Base-by-base conservation (phyloP, 2,888 invertebrate genomes). In the Cordylochernes scorpioides region DNA sequence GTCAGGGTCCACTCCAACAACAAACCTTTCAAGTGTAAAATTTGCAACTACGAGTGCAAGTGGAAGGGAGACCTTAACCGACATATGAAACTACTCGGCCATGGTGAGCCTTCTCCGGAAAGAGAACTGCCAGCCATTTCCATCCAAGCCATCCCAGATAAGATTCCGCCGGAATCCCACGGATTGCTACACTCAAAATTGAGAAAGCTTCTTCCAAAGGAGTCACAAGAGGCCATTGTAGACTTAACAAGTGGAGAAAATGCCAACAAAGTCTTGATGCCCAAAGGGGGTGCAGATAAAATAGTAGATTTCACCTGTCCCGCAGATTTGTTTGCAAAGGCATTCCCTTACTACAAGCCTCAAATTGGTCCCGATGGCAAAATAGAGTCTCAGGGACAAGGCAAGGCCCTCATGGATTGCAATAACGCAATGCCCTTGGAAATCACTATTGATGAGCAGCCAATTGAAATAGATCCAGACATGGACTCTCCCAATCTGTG, bases 11-110 rank as follows among this genome's bases (percentile, higher is more conserved):
- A 41, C 17, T 36, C 41, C 8, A 33, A 34, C 14, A 39, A 41
- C 17, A 35, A 38, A 18, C 41, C 41, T 5, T 42, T 41, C 24
- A 30, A 34, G 14, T 42, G 42, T 27, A 32, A 31, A 10, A 36
- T 32, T 25, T 42, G 42, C 28, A 36, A 39, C 18, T 42, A 41
- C 18, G 32, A 35, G 12, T 39, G 42, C 16, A 39, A 39, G 26
- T 38, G 42, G 38, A 42, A 41, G 27, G 40, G 40, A 4, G 42
- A 42, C 27, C 25, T 42, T 9, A 39, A 36, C 25, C 39, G 42
- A n/a, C 42, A 42, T 26, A 28, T 42, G 6, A 27, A 36, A 27
- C 39, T 39, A 27, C 38, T 38, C 24, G 39, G 39, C 29, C 35
- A 35, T 9, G 32, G 33, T 9, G 37, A 39, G 17, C 27, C 33